These are phyloP conservation scores for Holothuria scabra DNA, from an alignment of 53 echinoderm and acorn worm genomes.

Conservation along the genomic window DNA sequence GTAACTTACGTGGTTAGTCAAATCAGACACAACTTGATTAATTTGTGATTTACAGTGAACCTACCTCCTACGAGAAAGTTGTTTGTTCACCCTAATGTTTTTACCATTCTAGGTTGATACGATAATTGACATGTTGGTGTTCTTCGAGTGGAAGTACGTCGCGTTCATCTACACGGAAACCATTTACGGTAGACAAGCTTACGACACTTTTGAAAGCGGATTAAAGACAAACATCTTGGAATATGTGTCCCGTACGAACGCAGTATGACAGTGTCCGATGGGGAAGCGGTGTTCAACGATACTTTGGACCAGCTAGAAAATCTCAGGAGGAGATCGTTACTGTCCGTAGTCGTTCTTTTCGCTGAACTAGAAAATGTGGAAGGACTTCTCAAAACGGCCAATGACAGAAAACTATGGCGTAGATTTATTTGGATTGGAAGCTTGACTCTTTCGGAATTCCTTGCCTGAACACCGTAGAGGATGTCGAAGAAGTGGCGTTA, in stretches of 20 bases:
- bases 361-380: slow-evolving; percentile 78
- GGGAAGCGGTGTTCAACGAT: background rate
- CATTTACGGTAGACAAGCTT: slow-evolving; percentile 82
- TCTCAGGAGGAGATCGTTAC: slow-evolving; percentile 43
- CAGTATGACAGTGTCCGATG: slow-evolving; percentile 60
- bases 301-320: slow-evolving; percentile 57
- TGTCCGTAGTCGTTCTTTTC: slow-evolving; percentile 90
- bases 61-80: too few relatives aligned
- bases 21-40: too few relatives aligned
- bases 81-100: background rate
- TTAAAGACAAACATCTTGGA: slow-evolving; percentile 25
- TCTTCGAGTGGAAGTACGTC: slow-evolving; percentile 85
- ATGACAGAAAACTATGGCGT: slow-evolving; percentile 46
- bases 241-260: slow-evolving; percentile 75
- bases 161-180: slow-evolving; percentile 91
- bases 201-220: slow-evolving; percentile 58
- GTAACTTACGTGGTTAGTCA: too few relatives aligned
- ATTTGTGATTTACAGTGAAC: too few relatives aligned
- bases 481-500: slow-evolving; percentile 72
- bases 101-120: slow-evolving; percentile 61
- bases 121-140: slow-evolving; percentile 71
- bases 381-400: slow-evolving; percentile 66
- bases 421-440: slow-evolving; percentile 94
- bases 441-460: slow-evolving; percentile 94
- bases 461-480: slow-evolving; percentile 59